Conservation (phyloP, 2,113 vertebrate genomes). For the Bombycilla garrulus region DNA sequence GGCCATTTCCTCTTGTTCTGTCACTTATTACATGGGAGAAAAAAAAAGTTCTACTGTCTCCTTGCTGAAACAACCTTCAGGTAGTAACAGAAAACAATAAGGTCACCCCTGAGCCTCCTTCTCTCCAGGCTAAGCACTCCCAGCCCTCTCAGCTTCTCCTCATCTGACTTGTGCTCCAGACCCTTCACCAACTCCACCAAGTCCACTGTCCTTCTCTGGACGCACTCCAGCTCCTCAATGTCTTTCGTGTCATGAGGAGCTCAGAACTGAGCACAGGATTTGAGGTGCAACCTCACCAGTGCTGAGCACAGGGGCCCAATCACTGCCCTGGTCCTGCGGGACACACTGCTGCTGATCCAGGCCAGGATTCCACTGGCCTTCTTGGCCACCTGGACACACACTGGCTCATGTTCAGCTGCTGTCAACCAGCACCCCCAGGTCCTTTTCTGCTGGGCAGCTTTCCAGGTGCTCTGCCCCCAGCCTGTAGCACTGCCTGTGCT, state of each 20-base stretch:
- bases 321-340: not conserved
- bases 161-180: rapidly evolving
- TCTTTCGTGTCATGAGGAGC: not conserved
- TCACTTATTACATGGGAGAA: not conserved
- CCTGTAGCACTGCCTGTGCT: not conserved
- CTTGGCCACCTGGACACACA: not conserved
- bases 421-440: rapidly evolving
- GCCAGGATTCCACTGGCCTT: not conserved
- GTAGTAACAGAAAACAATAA: not conserved
- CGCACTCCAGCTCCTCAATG: rapidly evolving
- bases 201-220: not conserved
- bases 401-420: not conserved
- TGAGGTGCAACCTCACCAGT: not conserved
- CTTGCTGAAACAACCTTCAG: not conserved
- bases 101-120: not conserved
- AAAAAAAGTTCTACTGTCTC: not conserved
- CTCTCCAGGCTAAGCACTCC: not conserved
- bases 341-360: not conserved
- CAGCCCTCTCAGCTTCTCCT: not conserved
- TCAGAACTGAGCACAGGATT: not conserved
- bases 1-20: not conserved
- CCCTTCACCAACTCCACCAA: not conserved
- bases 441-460: not conserved
- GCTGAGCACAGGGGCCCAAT: not conserved
- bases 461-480: not conserved